Conservation (phyloP, 2,888 invertebrate genomes). For the Exocentrus adspersus region DNA sequence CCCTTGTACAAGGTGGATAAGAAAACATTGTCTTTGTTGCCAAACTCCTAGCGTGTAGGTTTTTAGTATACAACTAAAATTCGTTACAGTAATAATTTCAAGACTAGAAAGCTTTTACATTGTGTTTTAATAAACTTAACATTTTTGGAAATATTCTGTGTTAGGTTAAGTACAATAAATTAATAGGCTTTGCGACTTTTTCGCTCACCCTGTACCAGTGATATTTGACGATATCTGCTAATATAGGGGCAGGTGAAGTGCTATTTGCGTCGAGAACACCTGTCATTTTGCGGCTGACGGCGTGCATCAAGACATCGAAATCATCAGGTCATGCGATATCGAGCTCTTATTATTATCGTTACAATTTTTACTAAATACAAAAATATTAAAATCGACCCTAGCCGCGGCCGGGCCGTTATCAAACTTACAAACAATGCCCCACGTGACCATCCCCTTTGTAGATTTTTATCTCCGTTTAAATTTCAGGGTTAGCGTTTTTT, state of each 20-base stretch:
- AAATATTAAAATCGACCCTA: constrained; percentile 18
- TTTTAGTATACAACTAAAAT: no score
- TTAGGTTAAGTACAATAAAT: background rate
- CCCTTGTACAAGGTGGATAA: no score
- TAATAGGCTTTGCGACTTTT: background rate
- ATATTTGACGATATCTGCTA: constrained; percentile 51
- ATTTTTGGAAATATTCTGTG: no score
- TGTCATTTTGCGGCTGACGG: constrained; percentile 54
- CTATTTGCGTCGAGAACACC: constrained; percentile 54
- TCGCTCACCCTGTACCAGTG: constrained; percentile 42
- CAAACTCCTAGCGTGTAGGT: no score
- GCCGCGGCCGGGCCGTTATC: constrained; percentile 2
- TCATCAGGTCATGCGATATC: constrained; percentile 50
- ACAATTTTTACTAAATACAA: constrained; percentile 34
- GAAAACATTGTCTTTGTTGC: no score
- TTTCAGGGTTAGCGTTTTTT: no score
- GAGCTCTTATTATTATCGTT: constrained; percentile 40
- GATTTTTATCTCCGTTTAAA: background rate
- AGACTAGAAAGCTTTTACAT: no score
- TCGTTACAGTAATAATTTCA: no score
- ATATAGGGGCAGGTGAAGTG: constrained; percentile 55
- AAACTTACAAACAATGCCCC: background rate
- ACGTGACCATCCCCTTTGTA: background rate
- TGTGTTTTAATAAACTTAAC: no score
- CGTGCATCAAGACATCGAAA: constrained; percentile 51